Base-by-base conservation (phyloP, 2,888 invertebrate genomes). In the Hemaris fuciformis region DNA sequence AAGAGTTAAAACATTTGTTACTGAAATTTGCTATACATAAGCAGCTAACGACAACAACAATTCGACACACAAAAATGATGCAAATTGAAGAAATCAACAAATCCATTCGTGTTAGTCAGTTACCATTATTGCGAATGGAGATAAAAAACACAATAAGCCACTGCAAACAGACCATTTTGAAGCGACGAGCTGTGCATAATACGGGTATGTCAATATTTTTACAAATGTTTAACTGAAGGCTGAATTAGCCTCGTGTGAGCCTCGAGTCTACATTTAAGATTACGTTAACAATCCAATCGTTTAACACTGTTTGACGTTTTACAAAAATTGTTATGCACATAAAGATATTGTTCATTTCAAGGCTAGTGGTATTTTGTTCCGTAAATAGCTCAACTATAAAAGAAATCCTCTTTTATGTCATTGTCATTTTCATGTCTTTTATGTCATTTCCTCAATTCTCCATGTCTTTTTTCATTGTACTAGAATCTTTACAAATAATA, bases 231-330 rank as follows among this genome's bases (percentile, higher is more conserved):
- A 18, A 18, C 27, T 27, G 53, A 53, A 53, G 27, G 18, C 18
- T 18, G 10, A 18, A 31, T 53, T 31, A 10, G 18, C 27, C 10
- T 31, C 3, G 7, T 38, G 5, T 38, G 18, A 53, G 10, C 53
- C 31, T 31, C 18, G 53, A 18, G 3, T 22, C 45, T 13, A 13
- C 8, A 31, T 53, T 53, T 3, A 8, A 18, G 31, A 18, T 31
- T 53, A 53, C 53, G 31, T 53, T 31, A 53, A 53, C 31, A 53
- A 53, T 53, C 31, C 53, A 53, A 53, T 31, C 48, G 15, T 15
- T 27, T 27, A 20, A 20, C 18, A 18, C 27, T 53, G 53, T 31
- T 53, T 31, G 31, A 31, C 10, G 10, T 53, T 15, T 31, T 53
- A 31, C 31, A 7, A 53, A 53, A 31, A 31, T 27, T 53, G 31